phyloP scores from a whole-genome alignment of 2,888 invertebrate genomes.

The Ormyrus thymus region DNA sequence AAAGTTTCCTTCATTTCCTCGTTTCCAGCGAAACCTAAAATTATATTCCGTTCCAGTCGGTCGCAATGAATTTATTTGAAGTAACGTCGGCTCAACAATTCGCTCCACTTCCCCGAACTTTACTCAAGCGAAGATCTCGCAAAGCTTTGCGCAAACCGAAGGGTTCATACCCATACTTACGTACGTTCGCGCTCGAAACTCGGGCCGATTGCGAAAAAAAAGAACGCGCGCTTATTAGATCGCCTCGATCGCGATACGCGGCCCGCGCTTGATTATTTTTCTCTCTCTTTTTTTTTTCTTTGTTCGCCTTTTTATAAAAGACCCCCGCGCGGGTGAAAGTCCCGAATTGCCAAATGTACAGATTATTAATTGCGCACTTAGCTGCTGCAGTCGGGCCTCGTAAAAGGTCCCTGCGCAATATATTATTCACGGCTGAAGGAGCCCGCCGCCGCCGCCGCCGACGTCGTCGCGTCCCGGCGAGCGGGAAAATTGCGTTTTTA shows the following conservation, averaged over 20 bases:
- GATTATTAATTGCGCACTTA: slow-evolving; percentile 24
- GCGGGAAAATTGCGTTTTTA: slow-evolving; percentile 28
- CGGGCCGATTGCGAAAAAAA: slow-evolving; percentile 10
- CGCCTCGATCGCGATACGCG: neutral
- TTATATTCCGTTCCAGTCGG: too few species aligned
- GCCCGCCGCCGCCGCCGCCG: neutral
- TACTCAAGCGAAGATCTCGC: too few species aligned
- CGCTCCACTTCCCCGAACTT: too few species aligned
- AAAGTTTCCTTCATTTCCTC: too few species aligned
- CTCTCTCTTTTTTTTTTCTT: slow-evolving; percentile 17
- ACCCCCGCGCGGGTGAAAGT: slow-evolving; percentile 23
- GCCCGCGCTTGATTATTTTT: neutral
- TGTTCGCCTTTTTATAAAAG: neutral
- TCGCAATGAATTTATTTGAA: too few species aligned
- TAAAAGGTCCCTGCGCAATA: slow-evolving; percentile 19
- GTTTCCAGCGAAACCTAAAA: too few species aligned
- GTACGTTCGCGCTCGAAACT: neutral
- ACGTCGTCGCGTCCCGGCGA: neutral
- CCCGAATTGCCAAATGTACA: neutral
- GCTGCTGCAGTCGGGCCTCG: slow-evolving; percentile 29
- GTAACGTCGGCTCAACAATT: too few species aligned
- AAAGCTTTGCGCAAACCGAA: too few species aligned
- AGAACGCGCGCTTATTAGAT: neutral
- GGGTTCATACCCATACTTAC: too few species aligned
- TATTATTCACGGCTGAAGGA: slow-evolving; percentile 29